Evolutionary conservation across 2,797 vertebrate genomes (phyloP).

Genomic region (Cuculus canorus): DNA sequence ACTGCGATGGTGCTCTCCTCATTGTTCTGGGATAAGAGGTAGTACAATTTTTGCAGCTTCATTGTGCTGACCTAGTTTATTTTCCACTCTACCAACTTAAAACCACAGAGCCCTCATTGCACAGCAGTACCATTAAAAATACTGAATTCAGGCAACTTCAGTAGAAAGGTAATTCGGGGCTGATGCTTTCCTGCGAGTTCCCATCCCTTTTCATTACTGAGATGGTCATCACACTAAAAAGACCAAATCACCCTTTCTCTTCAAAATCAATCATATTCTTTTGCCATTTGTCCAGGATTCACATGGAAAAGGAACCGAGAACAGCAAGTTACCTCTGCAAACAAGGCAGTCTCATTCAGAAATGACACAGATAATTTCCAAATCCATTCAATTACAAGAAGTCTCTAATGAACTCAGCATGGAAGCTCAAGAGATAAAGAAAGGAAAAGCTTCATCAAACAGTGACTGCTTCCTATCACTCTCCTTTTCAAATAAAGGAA

Average conservation of each 20-base stretch:
- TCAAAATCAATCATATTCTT: constrained; percentile 3
- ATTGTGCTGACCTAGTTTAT: constrained; percentile 66
- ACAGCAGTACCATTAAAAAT: constrained; percentile 45
- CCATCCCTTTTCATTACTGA: constrained; percentile 53
- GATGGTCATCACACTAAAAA: neutral
- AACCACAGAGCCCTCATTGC: constrained; percentile 16
- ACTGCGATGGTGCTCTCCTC: neutral
- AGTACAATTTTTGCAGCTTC: constrained; percentile 28
- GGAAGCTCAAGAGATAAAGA: constrained; percentile 38
- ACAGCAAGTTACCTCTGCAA: constrained; percentile 49
- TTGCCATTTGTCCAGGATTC: neutral
- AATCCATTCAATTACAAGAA: constrained; percentile 32
- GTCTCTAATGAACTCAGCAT: constrained; percentile 35
- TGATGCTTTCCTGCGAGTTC: constrained; percentile 27
- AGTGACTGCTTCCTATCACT: neutral
- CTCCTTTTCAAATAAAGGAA: constrained; percentile 7
- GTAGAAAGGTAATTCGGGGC: constrained; percentile 34
- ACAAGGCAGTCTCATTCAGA: neutral
- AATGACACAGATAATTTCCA: constrained; percentile 20
- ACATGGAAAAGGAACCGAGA: constrained; percentile 16
- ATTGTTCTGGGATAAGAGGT: neutral
- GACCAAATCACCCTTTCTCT: constrained; percentile 24
- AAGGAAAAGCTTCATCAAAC: constrained; percentile 38
- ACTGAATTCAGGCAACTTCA: constrained; percentile 26
- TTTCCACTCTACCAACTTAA: constrained; percentile 23